Percentiles rank a stretch among this genome's conserved stretches.
Evolutionary conservation across 2,888 invertebrate genomes (phyloP).

Genomic region (Dendrolimus pini): DNA sequence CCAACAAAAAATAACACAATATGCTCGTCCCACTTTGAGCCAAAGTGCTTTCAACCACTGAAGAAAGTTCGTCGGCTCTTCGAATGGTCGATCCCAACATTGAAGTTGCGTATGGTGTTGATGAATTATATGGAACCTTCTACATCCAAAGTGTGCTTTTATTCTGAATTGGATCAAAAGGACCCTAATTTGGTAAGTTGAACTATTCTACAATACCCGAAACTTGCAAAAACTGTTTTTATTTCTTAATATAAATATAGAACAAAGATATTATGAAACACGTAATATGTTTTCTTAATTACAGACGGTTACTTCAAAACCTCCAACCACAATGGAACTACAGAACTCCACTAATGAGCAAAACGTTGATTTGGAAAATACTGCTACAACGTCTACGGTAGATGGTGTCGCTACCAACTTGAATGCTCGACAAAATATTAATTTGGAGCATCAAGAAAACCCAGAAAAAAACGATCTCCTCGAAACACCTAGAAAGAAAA

Average conservation of each 20-base stretch:
- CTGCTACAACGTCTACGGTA: background rate
- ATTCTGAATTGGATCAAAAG: background rate
- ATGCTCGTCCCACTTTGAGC: conserved; percentile 1
- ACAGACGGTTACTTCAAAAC: background rate
- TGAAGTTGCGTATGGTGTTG: conserved; percentile 1
- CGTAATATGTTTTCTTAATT: no score
- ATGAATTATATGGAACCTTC: background rate
- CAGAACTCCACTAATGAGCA: background rate
- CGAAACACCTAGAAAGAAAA: no score
- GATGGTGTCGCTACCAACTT: background rate
- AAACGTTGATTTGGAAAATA: background rate
- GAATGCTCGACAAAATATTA: background rate
- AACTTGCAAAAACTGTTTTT: conserved; percentile 7
- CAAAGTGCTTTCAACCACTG: conserved; percentile 6
- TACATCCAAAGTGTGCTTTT: background rate
- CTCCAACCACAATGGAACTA: background rate
- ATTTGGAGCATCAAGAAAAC: background rate
- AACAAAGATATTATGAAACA: no score
- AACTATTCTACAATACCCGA: background rate
- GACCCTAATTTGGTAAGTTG: background rate
- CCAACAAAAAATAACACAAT: background rate
- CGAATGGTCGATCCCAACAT: conserved; percentile 9
- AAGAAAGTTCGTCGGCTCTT: conserved; percentile 8
- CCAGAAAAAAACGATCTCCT: no score
- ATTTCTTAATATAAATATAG: no score